Conservation (phyloP, 2,888 invertebrate genomes). For the Subacronicta megacephala region DNA sequence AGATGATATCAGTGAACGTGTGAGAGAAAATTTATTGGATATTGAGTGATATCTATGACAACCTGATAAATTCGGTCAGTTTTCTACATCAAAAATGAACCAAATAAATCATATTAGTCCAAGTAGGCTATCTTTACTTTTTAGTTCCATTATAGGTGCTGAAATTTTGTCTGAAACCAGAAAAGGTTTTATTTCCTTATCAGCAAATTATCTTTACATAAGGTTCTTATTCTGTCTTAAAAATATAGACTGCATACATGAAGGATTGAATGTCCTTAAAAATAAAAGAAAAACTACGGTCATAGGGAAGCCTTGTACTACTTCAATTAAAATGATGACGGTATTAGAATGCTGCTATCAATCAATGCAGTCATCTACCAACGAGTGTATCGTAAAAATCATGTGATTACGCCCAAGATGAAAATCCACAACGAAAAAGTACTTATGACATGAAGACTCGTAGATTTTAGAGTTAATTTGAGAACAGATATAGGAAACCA, state of each 20-base stretch:
- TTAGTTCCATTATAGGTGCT: background rate
- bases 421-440: background rate
- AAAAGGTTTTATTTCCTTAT: background rate
- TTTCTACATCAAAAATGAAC: too few species aligned
- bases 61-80: too few species aligned
- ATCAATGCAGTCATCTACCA: slow-evolving; percentile 9
- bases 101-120: too few species aligned
- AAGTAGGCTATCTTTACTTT: too few species aligned
- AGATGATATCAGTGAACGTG: too few species aligned
- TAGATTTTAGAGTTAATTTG: background rate
- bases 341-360: slow-evolving; percentile 18
- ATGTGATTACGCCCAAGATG: slow-evolving; percentile 41
- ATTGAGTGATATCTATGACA: too few species aligned
- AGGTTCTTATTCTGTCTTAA: too few species aligned
- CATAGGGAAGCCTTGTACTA: too few species aligned
- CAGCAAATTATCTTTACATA: background rate
- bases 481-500: slow-evolving; percentile 3
- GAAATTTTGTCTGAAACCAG: background rate
- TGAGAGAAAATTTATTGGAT: too few species aligned
- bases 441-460: background rate
- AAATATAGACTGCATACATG: too few species aligned
- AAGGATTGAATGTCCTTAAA: too few species aligned
- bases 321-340: background rate
- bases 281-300: too few species aligned
- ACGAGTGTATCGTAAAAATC: slow-evolving; percentile 20